phyloP scores from a whole-genome alignment of 1,140 invertebrate species.

The Triops longicaudatus region DNA sequence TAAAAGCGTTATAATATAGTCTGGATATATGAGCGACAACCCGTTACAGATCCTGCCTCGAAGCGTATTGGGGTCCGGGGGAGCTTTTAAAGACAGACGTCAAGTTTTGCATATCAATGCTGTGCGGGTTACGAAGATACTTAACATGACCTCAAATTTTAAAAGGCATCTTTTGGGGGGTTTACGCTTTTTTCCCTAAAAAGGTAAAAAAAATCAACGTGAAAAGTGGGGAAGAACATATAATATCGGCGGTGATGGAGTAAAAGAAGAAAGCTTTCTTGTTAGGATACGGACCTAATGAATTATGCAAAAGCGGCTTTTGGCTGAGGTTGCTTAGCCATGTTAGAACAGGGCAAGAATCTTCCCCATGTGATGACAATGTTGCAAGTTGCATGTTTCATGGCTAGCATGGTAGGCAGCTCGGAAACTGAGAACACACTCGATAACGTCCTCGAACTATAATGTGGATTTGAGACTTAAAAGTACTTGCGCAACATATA shows the following conservation, averaged over 20 bases:
- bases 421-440: background rate
- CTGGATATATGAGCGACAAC: background rate
- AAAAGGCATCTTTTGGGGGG: background rate
- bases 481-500: background rate
- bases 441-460: background rate
- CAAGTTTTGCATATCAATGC: conserved; percentile 15
- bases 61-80: background rate
- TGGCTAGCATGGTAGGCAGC: background rate
- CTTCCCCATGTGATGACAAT: background rate
- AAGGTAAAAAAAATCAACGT: background rate
- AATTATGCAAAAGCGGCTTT: conserved; percentile 9
- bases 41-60: background rate
- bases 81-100: conserved; percentile 13
- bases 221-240: background rate
- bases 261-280: background rate
- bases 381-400: conserved; percentile 9
- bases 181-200: background rate
- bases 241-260: background rate
- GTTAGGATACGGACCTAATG: conserved; percentile 5
- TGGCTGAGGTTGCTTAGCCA: background rate
- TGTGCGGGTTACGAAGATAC: background rate
- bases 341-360: background rate
- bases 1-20: conserved; percentile 1
- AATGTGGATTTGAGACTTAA: background rate
- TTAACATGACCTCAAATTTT: background rate